Evolutionary conservation across 2,113 vertebrate species (phyloP).

Genomic region (Zosterops borbonicus): DNA sequence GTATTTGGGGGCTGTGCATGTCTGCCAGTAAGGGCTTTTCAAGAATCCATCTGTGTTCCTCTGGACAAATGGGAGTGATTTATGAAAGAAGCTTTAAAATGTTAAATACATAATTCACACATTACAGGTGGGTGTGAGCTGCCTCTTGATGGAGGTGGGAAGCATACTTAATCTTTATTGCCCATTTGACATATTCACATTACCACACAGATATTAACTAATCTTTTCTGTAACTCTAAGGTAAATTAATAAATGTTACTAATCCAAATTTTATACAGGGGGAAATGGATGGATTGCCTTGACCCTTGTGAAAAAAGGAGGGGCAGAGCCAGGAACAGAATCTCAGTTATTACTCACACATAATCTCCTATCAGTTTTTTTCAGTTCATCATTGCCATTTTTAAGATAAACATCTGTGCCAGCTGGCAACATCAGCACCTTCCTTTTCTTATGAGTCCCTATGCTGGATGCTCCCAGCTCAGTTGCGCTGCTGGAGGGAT

Average conservation of each 20-base stretch:
- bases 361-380: neutral
- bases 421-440: neutral
- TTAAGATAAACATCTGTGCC: neutral
- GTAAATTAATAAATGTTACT: constrained; percentile 51
- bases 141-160: constrained; percentile 36
- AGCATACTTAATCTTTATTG: constrained; percentile 61
- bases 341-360: neutral
- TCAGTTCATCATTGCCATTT: neutral
- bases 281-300: constrained; percentile 23
- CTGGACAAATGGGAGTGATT: constrained; percentile 42
- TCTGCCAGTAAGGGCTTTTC: neutral
- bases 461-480: fast-evolving
- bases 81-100: constrained; percentile 51
- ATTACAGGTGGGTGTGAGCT: constrained; percentile 51
- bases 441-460: neutral
- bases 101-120: constrained; percentile 46
- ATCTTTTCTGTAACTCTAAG: constrained; percentile 38
- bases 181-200: constrained; percentile 37
- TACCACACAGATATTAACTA: constrained; percentile 27
- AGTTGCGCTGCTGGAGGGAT: neutral
- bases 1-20: neutral
- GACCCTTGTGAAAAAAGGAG: neutral
- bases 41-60: neutral
- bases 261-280: neutral
- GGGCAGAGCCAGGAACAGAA: neutral